Evolutionary conservation across 53 echinoderm and acorn worm species (phyloP).

Genomic region (Temnopleurus reevesii): DNA sequence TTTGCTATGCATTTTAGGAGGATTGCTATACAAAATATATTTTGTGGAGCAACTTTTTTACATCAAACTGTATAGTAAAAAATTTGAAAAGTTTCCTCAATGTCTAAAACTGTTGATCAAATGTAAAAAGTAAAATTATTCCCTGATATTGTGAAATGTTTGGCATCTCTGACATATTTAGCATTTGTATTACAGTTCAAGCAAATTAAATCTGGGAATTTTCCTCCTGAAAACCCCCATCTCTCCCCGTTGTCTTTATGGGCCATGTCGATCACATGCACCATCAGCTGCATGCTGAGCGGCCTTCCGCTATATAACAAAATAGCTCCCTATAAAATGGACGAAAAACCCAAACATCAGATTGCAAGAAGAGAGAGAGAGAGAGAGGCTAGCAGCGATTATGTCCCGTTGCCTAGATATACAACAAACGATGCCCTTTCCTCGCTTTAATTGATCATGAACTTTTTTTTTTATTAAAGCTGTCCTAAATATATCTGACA

Average conservation of each 20-base stretch:
- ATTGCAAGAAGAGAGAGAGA: not conserved
- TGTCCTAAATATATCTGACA: slow-evolving; percentile 14
- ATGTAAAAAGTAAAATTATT: no score
- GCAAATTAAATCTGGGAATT: no score
- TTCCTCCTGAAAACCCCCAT: not conserved
- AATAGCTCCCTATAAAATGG: not conserved
- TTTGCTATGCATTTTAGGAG: no score
- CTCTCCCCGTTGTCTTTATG: not conserved
- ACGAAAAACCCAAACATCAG: not conserved
- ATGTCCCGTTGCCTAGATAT: slow-evolving; percentile 7
- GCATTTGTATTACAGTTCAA: no score
- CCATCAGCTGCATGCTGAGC: not conserved
- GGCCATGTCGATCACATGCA: not conserved
- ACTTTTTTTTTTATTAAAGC: slow-evolving; percentile 10
- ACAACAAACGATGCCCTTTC: not conserved
- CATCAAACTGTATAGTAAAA: no score
- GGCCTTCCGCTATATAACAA: not conserved
- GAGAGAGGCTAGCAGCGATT: not conserved
- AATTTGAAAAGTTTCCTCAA: no score
- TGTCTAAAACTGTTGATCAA: no score
- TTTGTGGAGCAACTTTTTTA: no score
- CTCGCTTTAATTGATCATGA: slow-evolving; percentile 25
- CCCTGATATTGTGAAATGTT: no score
- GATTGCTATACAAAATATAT: no score
- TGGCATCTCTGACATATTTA: no score